These are phyloP conservation scores for Trissolcus japonicus DNA, from an alignment of 2,888 invertebrate species.

Conservation along the genomic window DNA sequence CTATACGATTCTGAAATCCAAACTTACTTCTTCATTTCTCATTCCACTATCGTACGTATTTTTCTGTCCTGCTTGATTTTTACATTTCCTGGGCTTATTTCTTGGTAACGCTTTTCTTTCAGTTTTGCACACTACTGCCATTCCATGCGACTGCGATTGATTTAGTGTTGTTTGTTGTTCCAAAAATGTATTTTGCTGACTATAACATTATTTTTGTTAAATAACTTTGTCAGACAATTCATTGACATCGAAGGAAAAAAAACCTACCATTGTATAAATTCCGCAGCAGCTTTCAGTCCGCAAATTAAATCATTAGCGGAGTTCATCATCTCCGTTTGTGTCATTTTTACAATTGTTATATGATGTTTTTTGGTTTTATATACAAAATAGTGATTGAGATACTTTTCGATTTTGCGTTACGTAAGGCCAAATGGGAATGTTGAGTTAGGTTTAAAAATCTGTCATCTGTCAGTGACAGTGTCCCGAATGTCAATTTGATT, in stretches of 20 bases:
- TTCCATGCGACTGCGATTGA: not conserved
- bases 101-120: conserved; percentile 2
- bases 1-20: not conserved
- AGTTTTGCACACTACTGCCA: not conserved
- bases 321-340: conserved; percentile 11
- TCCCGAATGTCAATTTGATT: not conserved
- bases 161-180: not conserved
- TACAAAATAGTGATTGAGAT: not conserved
- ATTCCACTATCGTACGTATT: not conserved
- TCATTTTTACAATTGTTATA: conserved; percentile 25
- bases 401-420: not conserved
- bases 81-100: conserved; percentile 19
- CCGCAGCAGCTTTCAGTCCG: conserved; percentile 27
- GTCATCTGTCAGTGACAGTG: not conserved
- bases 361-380: not conserved
- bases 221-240: not conserved
- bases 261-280: conserved; percentile 30
- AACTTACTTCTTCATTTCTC: conserved; percentile 3
- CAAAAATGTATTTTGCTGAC: conserved; percentile 17
- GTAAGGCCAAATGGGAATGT: too few relatives aligned
- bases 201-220: conserved; percentile 6
- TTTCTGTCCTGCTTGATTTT: not conserved
- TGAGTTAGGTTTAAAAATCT: too few relatives aligned
- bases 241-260: not conserved
- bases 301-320: conserved; percentile 21